Conservation (phyloP, 2,113 vertebrate species). For the Datnioides undecimradiatus region DNA sequence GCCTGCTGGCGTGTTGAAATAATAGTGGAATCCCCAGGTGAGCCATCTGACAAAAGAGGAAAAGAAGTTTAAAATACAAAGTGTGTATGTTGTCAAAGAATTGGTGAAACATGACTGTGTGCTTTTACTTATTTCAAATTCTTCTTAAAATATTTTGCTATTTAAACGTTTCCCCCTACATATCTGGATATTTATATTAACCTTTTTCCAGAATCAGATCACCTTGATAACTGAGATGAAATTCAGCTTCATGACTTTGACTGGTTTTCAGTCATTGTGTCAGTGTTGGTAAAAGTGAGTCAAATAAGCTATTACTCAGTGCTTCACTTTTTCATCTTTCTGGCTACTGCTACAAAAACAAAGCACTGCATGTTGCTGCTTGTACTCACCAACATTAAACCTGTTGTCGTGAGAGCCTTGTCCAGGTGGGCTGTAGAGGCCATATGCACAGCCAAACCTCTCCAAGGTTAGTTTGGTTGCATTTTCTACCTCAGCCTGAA, state of each 20-base stretch:
- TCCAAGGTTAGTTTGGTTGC: constrained; percentile 71
- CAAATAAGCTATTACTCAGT: not conserved
- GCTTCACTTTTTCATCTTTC: not conserved
- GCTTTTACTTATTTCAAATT: not conserved
- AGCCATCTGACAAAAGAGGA: constrained; percentile 59
- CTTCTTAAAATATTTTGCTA: not conserved
- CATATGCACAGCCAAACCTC: constrained; percentile 49
- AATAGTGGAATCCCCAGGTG: constrained; percentile 1
- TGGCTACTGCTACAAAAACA: not conserved
- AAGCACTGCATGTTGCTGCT: not conserved
- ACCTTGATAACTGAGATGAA: not conserved
- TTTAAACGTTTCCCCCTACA: not conserved
- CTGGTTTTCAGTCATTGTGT: not conserved
- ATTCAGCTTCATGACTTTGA: not conserved
- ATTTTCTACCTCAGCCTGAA: constrained; percentile 78
- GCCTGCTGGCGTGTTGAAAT: constrained; percentile 23
- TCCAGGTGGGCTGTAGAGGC: constrained; percentile 8
- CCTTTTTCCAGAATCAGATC: not conserved
- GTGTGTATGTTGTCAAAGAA: not conserved
- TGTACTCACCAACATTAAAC: constrained; percentile 33
- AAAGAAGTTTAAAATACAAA: constrained; percentile 4
- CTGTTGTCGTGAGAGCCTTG: constrained; percentile 18
- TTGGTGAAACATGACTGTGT: not conserved
- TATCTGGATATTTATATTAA: not conserved
- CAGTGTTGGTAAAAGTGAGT: not conserved